A percentile compares a stretch with the other conserved stretches of the same genome.
These are phyloP conservation scores for Aleiodes sp. DNA, from an alignment of 1,140 invertebrate genomes.

Conservation along the genomic window DNA sequence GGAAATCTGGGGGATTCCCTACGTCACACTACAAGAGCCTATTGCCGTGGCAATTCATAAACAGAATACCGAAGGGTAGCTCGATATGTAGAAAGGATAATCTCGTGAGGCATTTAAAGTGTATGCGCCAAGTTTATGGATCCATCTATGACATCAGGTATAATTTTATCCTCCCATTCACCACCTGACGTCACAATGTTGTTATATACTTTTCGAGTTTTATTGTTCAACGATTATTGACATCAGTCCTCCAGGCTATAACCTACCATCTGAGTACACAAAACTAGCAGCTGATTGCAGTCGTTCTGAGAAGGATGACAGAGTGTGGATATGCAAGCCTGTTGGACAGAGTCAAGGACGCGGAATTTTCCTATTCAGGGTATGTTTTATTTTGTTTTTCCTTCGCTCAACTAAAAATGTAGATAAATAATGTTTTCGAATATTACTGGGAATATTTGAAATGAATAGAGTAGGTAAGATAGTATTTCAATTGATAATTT, in stretches of 20 bases:
- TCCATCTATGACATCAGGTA: slow-evolving; percentile 85
- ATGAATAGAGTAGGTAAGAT: too few species aligned
- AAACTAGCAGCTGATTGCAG: slow-evolving; percentile 82
- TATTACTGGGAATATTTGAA: too few species aligned
- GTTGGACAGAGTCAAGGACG: slow-evolving; percentile 84
- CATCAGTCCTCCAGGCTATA: slow-evolving; percentile 78
- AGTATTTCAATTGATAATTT: background rate
- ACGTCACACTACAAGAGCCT: slow-evolving; percentile 75
- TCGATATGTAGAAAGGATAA: slow-evolving; percentile 85
- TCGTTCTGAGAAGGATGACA: slow-evolving; percentile 57
- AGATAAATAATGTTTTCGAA: too few species aligned
- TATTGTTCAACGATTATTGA: background rate
- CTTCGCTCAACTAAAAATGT: too few species aligned
- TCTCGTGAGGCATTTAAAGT: slow-evolving; percentile 78
- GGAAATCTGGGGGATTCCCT: slow-evolving; percentile 79
- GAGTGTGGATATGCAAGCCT: slow-evolving; percentile 88
- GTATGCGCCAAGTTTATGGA: slow-evolving; percentile 84
- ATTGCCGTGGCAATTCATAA: slow-evolving; percentile 82
- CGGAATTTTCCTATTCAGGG: slow-evolving; percentile 84
- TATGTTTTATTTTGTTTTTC: slow-evolving; percentile 52
- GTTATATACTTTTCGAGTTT: background rate
- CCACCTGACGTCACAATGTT: background rate
- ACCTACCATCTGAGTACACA: slow-evolving; percentile 85
- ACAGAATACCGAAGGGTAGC: slow-evolving; percentile 84
- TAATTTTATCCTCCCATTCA: slow-evolving; percentile 13